Evolutionary conservation across 2,797 vertebrate genomes (phyloP), one percentile per base, ranked within the genome.

Genomic region (Trichosurus vulpecula): DNA sequence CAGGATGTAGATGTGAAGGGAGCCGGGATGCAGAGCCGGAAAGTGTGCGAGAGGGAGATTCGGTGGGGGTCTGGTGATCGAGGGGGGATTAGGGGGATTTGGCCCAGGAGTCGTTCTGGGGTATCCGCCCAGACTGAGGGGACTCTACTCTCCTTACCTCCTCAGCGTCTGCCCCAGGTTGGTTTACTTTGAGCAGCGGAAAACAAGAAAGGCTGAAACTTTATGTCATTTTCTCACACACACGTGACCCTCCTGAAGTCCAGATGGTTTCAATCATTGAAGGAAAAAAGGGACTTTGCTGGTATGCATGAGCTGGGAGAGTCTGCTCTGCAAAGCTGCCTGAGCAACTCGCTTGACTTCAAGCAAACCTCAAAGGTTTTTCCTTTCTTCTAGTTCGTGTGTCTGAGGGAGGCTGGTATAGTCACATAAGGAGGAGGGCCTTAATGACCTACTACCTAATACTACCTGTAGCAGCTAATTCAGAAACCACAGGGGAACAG

Each of bases 231-330:
- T 98, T 98, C 97, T 94, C 97, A 97, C 89, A 92, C 95, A 55
- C 97, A 97, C 94, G 97, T 96, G 97, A 96, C 94, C 96, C 96
- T 95, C 93, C 54, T 96, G 95, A 91, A n/a, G 91, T 96, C 97
- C 98, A 98, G 98, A 98, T 97, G 98, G 98, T 97, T 98, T 98
- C 97, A 95, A 97, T 97, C 96, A 94, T 93, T 30, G 90, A 53
- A 97, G 97, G 97, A 96, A 98, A 97, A 98, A 97, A 97, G 97
- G 93, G 93, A 93, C n/a, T 19, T 53, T 47, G 94, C 90, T 97
- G 98, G 97, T 96, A 97, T 96, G 98, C 98, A 96, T 94, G 98
- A 97, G 97, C 95, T 93, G 91, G 93, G 93, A 98, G 94, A 95
- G 96, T 94, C 96, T 97, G 97, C 97, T 57, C 56, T 30, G 96